Conservation (phyloP, 1,140 invertebrate species). For the Saccostrea cuccullata region DNA sequence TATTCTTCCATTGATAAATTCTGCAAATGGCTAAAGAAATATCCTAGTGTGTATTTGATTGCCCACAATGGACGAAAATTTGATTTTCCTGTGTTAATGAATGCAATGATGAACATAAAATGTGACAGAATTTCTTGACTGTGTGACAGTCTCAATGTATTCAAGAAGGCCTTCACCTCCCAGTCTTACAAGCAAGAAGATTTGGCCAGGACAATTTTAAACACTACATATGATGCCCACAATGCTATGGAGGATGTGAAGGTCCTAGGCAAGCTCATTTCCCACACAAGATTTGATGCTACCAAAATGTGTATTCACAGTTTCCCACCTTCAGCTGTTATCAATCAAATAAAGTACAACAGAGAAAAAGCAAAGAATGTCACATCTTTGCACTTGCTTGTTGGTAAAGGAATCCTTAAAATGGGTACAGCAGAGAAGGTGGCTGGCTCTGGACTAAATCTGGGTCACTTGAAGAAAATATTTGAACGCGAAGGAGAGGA, state of each 20-base stretch:
- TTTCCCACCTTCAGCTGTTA: not conserved
- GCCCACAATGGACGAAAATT: no score
- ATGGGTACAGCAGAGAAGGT: not conserved
- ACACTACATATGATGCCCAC: slow-evolving; percentile 29
- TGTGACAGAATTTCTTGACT: no score
- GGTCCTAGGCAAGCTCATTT: not conserved
- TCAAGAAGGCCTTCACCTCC: no score
- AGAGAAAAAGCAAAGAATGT: slow-evolving; percentile 11
- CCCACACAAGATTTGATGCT: not conserved
- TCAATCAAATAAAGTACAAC: not conserved
- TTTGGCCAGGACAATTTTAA: not conserved
- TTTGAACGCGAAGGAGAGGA: no score
- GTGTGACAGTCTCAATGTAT: no score
- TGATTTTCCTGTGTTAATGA: no score
- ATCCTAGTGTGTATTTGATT: no score
- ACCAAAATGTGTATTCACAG: not conserved
- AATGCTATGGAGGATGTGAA: slow-evolving; percentile 26
- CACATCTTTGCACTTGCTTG: not conserved
- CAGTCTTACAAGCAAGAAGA: no score
- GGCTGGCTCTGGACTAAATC: not conserved
- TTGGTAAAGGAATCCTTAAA: slow-evolving; percentile 18
- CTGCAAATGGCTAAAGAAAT: no score
- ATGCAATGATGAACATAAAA: no score
- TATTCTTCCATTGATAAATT: no score
- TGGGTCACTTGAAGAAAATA: slow-evolving; percentile 1